These are phyloP conservation scores for Tinea pellionella DNA, from an alignment of 2,888 invertebrate genomes.

Conservation along the genomic window DNA sequence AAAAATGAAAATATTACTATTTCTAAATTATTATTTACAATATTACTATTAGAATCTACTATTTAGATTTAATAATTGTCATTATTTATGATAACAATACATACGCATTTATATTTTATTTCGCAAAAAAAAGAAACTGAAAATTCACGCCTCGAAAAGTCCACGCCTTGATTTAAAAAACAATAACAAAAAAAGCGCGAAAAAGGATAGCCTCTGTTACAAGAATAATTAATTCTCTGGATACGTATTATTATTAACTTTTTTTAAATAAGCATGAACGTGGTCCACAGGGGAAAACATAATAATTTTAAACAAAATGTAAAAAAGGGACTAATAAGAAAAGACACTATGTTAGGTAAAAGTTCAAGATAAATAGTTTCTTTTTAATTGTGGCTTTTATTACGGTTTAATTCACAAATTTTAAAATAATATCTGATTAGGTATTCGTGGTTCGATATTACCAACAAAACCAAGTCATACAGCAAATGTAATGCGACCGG, in stretches of 20 bases:
- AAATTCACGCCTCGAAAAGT: no score
- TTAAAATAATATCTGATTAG: conserved; percentile 22
- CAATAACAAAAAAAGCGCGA: neutral
- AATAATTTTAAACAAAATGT: neutral
- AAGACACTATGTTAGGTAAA: conserved; percentile 40
- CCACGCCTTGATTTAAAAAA: neutral
- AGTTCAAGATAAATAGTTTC: neutral
- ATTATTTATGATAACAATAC: no score
- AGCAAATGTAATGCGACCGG: conserved; percentile 22
- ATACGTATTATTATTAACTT: neutral
- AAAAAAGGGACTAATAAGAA: conserved; percentile 31
- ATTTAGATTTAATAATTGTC: no score
- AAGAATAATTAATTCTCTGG: no score
- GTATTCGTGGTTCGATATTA: conserved; percentile 36
- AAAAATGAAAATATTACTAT: no score
- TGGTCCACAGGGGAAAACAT: neutral
- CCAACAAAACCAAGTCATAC: conserved; percentile 26
- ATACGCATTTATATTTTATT: no score
- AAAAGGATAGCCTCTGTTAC: no score
- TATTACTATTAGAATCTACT: no score
- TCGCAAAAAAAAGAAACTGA: no score
- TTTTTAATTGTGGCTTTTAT: neutral
- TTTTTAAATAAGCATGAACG: neutral
- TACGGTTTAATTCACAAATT: neutral
- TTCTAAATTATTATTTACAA: no score